phyloP scores from a whole-genome alignment of 1,140 invertebrate species.

The Pinna nobilis region DNA sequence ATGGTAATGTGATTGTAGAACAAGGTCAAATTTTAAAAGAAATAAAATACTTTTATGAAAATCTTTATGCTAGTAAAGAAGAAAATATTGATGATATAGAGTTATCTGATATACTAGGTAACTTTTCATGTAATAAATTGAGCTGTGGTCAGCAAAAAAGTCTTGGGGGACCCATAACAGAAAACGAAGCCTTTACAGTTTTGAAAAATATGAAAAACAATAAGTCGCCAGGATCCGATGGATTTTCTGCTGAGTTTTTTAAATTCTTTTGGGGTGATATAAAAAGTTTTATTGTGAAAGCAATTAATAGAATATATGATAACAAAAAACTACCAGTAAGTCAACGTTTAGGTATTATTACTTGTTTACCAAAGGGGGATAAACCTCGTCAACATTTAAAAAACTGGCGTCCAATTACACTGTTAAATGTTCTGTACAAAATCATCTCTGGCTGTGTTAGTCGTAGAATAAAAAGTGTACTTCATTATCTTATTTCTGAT shows the following conservation, averaged over 20 bases:
- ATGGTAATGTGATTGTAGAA: slow-evolving; percentile 3
- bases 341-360: slow-evolving; percentile 14
- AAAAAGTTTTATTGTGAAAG: neutral
- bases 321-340: slow-evolving; percentile 3
- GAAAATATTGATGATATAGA: neutral
- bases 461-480: neutral
- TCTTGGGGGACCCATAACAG: slow-evolving; percentile 8
- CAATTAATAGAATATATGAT: slow-evolving; percentile 8
- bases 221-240: slow-evolving; percentile 29
- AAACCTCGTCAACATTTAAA: slow-evolving; percentile 9
- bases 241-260: slow-evolving; percentile 29
- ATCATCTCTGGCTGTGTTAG: slow-evolving; percentile 2
- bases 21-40: slow-evolving; percentile 17
- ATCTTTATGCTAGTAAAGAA: slow-evolving; percentile 9
- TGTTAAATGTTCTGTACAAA: slow-evolving; percentile 15
- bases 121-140: neutral
- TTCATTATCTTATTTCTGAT: neutral
- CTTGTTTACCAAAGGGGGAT: slow-evolving; percentile 20
- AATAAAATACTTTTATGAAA: slow-evolving; percentile 19
- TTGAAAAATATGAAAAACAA: slow-evolving; percentile 34
- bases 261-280: slow-evolving; percentile 25
- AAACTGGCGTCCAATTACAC: slow-evolving; percentile 21
- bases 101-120: neutral
- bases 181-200: neutral
- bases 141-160: neutral